Percentiles rank a stretch among this genome's conserved stretches.
phyloP scores from a whole-genome alignment of 2,888 invertebrate genomes.

The Phortica okadai region DNA sequence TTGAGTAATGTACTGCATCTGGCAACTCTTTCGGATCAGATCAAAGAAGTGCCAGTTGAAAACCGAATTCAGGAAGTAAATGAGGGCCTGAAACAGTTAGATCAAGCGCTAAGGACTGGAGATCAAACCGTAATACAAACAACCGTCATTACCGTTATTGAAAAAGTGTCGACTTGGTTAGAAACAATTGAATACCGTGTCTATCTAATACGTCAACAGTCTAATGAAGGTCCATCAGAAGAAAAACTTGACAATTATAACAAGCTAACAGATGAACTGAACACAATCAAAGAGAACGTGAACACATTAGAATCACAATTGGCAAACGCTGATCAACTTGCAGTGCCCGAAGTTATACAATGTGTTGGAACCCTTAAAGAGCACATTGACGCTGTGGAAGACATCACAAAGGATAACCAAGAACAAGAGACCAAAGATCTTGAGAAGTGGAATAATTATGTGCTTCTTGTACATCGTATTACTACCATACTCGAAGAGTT shows the following conservation, averaged over 20 bases:
- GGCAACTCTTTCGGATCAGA: constrained; percentile 79
- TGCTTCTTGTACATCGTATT: constrained; percentile 80
- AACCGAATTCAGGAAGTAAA: constrained; percentile 80
- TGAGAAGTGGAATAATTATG: constrained; percentile 84
- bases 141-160: constrained; percentile 85
- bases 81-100: constrained; percentile 72
- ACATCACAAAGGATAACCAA: constrained; percentile 81
- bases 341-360: constrained; percentile 78
- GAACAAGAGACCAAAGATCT: constrained; percentile 80
- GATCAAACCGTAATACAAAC: constrained; percentile 82
- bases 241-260: constrained; percentile 80
- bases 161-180: constrained; percentile 89
- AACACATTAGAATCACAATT: constrained; percentile 81
- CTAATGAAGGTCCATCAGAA: constrained; percentile 79
- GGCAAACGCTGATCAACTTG: constrained; percentile 72
- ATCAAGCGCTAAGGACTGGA: constrained; percentile 79
- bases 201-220: constrained; percentile 80
- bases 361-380: constrained; percentile 80
- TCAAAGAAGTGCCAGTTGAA: constrained; percentile 78
- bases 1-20: constrained; percentile 81
- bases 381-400: constrained; percentile 84
- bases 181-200: constrained; percentile 90
- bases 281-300: constrained; percentile 82
- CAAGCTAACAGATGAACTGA: constrained; percentile 82
- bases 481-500: constrained; percentile 61